Conservation (phyloP, 2,797 vertebrate genomes). For the Apogon talboti region DNA sequence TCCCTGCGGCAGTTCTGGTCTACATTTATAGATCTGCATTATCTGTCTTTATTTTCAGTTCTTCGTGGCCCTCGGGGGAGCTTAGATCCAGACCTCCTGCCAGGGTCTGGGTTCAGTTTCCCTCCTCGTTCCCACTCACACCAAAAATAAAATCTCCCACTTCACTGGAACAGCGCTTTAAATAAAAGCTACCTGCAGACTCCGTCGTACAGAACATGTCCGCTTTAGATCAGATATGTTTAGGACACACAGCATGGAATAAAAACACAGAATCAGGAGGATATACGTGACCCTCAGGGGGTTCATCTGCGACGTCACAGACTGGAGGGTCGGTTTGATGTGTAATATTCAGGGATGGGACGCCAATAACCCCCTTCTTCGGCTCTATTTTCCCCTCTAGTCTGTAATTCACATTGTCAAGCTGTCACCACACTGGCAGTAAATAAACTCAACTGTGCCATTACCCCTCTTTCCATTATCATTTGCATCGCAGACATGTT, state of each 20-base stretch:
- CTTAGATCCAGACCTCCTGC: conserved; percentile 18
- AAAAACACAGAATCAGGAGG: not conserved
- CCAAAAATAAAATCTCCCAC: conserved; percentile 52
- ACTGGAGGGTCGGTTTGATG: not conserved
- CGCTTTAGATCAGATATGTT: conserved; percentile 11
- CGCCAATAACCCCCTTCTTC: not conserved
- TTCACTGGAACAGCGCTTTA: conserved; percentile 19
- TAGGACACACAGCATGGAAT: not conserved
- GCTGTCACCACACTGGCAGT: conserved; percentile 28
- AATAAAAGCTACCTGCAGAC: conserved; percentile 30
- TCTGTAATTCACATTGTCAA: conserved; percentile 40
- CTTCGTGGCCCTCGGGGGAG: conserved; percentile 9
- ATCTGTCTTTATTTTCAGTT: conserved; percentile 5
- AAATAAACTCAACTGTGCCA: conserved; percentile 7
- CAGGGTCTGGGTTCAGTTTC: conserved; percentile 28
- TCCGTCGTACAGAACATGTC: not conserved
- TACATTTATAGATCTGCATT: not conserved
- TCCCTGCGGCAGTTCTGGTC: too few species aligned
- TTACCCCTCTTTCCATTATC: conserved; percentile 15
- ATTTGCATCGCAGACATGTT: conserved; percentile 24
- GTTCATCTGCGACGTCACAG: not conserved
- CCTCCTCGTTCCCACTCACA: conserved; percentile 31
- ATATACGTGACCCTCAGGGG: not conserved
- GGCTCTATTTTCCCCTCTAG: not conserved
- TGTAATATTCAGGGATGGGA: not conserved